A percentile compares a stretch with the other conserved stretches of the same genome.
phyloP scores from a whole-genome alignment of 1,140 invertebrate species.

The fruit fly (Drosophila melanogaster) region Release_6_plus_ISO1_MT NC_004354.4:12707001-12707500 shows the following conservation, averaged over 20 bases:
- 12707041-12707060: background rate
- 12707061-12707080: background rate
- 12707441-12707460: background rate
- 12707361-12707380: background rate
- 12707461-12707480: background rate
- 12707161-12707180: background rate
- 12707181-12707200: conserved; percentile 39
- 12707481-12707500: background rate
- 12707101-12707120: background rate
- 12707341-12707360: conserved; percentile 41
- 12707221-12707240: conserved; percentile 84
- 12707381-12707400: background rate
- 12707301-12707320: conserved; percentile 67
- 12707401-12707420: too few species aligned
- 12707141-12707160: background rate
- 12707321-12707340: conserved; percentile 85
- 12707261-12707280: conserved; percentile 52
- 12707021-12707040: conserved; percentile 38
- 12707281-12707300: conserved; percentile 77
- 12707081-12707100: background rate
- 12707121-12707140: conserved; percentile 1
- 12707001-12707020: conserved; percentile 73
- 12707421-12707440: background rate
- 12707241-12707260: conserved; percentile 69
- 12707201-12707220: conserved; percentile 78